phyloP scores from a whole-genome alignment of 2,113 vertebrate species.

The Pagrus major region DNA sequence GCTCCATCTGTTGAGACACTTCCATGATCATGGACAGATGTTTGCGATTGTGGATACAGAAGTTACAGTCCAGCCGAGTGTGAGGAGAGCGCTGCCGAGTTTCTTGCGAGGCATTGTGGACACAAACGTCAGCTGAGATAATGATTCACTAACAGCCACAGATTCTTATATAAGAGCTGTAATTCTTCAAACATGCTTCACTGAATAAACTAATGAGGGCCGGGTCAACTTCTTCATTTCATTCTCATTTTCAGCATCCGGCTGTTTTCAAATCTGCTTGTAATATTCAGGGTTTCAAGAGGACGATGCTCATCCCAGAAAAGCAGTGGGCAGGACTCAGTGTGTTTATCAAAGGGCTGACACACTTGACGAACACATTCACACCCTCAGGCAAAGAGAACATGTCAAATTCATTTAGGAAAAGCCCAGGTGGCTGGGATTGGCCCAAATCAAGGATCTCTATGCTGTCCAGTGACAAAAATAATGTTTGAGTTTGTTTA shows the following conservation, averaged over 20 bases:
- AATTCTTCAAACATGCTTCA: constrained; percentile 57
- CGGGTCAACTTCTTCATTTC: constrained; percentile 38
- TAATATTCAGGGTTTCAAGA: not conserved
- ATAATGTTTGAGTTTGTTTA: not conserved
- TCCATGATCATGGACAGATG: constrained; percentile 3
- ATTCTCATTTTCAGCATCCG: constrained; percentile 34
- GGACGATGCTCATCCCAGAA: constrained; percentile 24
- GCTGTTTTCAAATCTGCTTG: constrained; percentile 26
- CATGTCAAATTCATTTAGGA: constrained; percentile 8
- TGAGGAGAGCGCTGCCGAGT: constrained; percentile 4
- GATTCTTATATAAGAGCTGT: constrained; percentile 60
- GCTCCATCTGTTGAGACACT: constrained; percentile 73
- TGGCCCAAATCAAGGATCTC: not conserved
- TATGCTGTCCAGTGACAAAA: not conserved
- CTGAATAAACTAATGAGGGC: constrained; percentile 62
- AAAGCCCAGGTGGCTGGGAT: not conserved
- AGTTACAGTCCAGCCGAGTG: constrained; percentile 8
- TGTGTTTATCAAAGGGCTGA: constrained; percentile 7
- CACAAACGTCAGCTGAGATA: constrained; percentile 63
- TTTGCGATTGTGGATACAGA: constrained; percentile 19
- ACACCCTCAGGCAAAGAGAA: constrained; percentile 31
- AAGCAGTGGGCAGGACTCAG: not conserved
- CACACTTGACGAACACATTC: constrained; percentile 30
- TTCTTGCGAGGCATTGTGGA: constrained; percentile 33
- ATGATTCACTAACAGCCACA: constrained; percentile 60